These are phyloP conservation scores for Pheosia tremula DNA, from an alignment of 2,888 invertebrate species.

Conservation along the genomic window DNA sequence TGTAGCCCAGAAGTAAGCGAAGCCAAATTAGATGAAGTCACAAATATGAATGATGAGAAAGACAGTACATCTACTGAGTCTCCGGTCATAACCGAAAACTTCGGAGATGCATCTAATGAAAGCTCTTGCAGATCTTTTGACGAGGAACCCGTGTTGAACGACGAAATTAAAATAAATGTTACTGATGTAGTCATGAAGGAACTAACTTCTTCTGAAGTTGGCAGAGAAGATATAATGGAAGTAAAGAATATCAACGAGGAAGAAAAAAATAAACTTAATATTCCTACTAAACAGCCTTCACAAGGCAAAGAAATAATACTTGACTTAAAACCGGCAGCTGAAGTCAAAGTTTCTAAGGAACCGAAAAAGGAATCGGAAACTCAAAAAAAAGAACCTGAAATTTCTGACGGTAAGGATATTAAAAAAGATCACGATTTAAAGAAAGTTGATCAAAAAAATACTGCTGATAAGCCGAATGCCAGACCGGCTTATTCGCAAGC, in stretches of 20 bases:
- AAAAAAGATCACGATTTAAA: slow-evolving; percentile 55
- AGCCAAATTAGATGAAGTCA: slow-evolving; percentile 15
- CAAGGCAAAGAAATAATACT: slow-evolving; percentile 7
- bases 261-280: not conserved
- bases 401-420: slow-evolving; percentile 46
- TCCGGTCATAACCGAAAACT: slow-evolving; percentile 68
- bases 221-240: slow-evolving; percentile 1
- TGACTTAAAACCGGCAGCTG: slow-evolving; percentile 20
- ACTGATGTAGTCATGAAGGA: not conserved
- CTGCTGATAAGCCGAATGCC: slow-evolving; percentile 50
- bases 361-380: slow-evolving; percentile 16
- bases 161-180: slow-evolving; percentile 9
- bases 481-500: slow-evolving; percentile 81
- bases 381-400: slow-evolving; percentile 38
- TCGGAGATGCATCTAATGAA: slow-evolving; percentile 68
- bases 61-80: slow-evolving; percentile 50
- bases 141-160: slow-evolving; percentile 27
- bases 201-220: not conserved
- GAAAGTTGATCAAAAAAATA: slow-evolving; percentile 51
- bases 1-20: not conserved
- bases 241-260: not conserved
- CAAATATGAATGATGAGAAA: slow-evolving; percentile 33
- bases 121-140: slow-evolving; percentile 58
- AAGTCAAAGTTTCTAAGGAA: slow-evolving; percentile 28
- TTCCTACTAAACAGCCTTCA: not conserved